Percentiles rank a stretch among this genome's conserved stretches.
Conservation (phyloP, 2,113 vertebrate genomes). For the Todiramphus chloris region DNA sequence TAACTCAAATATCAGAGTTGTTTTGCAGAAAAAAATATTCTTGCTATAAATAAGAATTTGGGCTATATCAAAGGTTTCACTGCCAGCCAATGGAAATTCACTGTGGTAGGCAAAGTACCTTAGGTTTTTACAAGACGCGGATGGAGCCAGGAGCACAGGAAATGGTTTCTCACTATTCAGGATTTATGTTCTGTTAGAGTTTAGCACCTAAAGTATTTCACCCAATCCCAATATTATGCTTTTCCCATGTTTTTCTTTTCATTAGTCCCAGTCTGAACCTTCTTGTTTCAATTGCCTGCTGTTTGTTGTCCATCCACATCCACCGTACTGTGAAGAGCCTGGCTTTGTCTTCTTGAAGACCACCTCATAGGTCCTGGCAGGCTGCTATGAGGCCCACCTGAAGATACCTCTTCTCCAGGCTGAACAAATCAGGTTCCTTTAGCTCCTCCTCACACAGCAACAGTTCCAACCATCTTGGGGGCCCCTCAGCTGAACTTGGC, state of each 20-base stretch:
- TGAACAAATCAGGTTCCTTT: neutral
- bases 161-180: neutral
- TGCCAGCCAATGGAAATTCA: conserved; percentile 17
- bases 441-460: neutral
- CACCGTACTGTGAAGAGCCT: neutral
- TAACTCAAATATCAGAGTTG: neutral
- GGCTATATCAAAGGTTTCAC: neutral
- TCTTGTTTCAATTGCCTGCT: neutral
- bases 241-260: neutral
- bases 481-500: neutral
- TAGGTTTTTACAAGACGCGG: neutral
- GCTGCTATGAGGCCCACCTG: neutral
- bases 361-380: neutral
- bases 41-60: neutral
- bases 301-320: neutral
- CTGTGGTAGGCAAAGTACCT: neutral
- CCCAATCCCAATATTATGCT: neutral
- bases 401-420: neutral
- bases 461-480: neutral
- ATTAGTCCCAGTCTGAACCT: neutral
- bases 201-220: neutral
- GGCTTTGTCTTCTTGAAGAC: neutral
- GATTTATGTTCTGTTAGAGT: neutral
- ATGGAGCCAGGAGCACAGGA: conserved; percentile 3
- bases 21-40: neutral